phyloP scores from a whole-genome alignment of 1,140 invertebrate genomes.

The Magallana angulata region DNA sequence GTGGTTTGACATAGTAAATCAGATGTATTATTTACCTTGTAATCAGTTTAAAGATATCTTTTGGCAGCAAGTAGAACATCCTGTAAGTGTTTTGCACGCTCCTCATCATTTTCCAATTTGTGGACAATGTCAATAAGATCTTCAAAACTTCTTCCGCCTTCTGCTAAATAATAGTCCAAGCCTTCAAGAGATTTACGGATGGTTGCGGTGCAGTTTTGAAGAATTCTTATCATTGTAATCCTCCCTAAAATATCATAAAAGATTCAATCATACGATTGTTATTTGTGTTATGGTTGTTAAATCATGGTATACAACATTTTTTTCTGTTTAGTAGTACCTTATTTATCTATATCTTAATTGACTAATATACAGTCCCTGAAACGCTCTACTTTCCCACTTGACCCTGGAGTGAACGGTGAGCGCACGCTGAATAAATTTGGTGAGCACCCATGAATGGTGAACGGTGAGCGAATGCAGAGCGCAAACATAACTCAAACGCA shows the following conservation, averaged over 20 bases:
- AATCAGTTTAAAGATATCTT: slow-evolving; percentile 36
- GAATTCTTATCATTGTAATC: slow-evolving; percentile 28
- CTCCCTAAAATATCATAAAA: neutral
- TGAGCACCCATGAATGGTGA: too few species aligned
- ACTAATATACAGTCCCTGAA: too few species aligned
- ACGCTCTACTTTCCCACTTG: too few species aligned
- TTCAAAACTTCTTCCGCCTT: slow-evolving; percentile 36
- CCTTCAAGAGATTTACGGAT: slow-evolving; percentile 35
- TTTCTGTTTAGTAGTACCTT: too few species aligned
- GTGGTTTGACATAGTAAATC: neutral
- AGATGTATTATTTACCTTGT: slow-evolving; percentile 20
- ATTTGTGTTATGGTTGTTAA: too few species aligned
- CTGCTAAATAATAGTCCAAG: slow-evolving; percentile 36
- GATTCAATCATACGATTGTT: neutral
- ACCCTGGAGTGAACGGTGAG: too few species aligned
- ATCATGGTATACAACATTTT: too few species aligned
- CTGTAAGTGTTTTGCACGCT: neutral
- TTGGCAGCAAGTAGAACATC: slow-evolving; percentile 25
- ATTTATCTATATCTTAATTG: too few species aligned
- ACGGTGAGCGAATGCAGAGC: too few species aligned
- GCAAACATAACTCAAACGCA: too few species aligned
- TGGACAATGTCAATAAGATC: slow-evolving; percentile 3
- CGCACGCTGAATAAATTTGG: too few species aligned
- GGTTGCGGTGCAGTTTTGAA: slow-evolving; percentile 38
- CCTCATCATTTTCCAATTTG: neutral